These are phyloP conservation scores for Orchestes rusci DNA, from an alignment of 2,888 invertebrate genomes.

Conservation along the genomic window DNA sequence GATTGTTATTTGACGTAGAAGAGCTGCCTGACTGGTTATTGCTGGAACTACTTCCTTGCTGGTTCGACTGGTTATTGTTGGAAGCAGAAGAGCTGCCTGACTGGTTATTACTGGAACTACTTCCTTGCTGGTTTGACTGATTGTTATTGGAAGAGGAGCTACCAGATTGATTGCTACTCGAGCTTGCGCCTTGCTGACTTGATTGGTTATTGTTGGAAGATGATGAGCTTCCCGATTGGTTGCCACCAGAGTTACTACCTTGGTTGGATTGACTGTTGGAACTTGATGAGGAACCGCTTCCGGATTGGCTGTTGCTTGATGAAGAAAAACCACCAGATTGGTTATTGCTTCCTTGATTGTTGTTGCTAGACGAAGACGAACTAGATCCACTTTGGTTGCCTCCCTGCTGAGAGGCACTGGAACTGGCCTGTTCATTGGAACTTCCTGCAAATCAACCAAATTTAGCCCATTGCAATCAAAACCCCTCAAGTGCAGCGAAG, in stretches of 20 bases:
- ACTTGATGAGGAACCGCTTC: background rate
- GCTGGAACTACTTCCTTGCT: constrained; percentile 3
- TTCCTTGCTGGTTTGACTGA: constrained; percentile 2
- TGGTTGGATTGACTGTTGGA: constrained; percentile 17
- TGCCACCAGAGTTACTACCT: constrained; percentile 15
- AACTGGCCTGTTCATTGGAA: too few relatives aligned
- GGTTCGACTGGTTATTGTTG: constrained; percentile 13
- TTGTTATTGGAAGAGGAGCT: constrained; percentile 19
- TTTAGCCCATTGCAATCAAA: too few relatives aligned
- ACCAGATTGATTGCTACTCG: constrained; percentile 16
- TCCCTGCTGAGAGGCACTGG: too few relatives aligned
- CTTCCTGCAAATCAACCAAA: too few relatives aligned
- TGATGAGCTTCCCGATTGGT: constrained; percentile 10
- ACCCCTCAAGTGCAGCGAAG: too few relatives aligned
- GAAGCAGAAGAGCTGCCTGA: constrained; percentile 1
- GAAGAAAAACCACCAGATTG: constrained; percentile 3
- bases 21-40: constrained; percentile 7
- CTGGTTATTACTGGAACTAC: constrained; percentile 6
- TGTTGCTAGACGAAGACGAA: too few relatives aligned
- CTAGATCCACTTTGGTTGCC: too few relatives aligned
- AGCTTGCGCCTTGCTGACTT: constrained; percentile 8
- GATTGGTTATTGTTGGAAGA: constrained; percentile 14
- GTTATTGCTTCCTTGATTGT: constrained; percentile 7
- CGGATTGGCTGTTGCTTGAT: constrained; percentile 3
- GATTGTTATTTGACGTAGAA: constrained; percentile 21